Percentiles rank a stretch among this genome's conserved stretches.
Evolutionary conservation across 64 coral and sea anemone genomes (phyloP).

Genomic region (Dendrophyllia cribrosa): DNA sequence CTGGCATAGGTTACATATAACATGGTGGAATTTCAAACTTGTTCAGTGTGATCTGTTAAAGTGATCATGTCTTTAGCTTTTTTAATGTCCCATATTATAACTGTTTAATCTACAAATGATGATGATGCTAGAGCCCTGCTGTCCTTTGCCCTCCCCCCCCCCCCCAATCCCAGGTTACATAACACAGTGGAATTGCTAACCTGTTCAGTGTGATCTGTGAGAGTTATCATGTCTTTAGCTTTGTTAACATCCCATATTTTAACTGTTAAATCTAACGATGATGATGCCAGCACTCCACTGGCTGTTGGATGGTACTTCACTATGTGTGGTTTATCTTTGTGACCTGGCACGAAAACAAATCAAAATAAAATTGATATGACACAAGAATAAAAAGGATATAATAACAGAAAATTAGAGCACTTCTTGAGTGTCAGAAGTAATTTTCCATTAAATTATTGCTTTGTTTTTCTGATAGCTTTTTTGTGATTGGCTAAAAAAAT

Average conservation of each 20-base stretch:
- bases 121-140: too few relatives aligned
- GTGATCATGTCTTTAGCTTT: too few relatives aligned
- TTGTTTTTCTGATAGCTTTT: too few relatives aligned
- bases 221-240: slow-evolving; percentile 58
- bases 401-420: not conserved
- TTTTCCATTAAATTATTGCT: too few relatives aligned
- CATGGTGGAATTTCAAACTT: too few relatives aligned
- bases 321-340: slow-evolving; percentile 89
- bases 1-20: too few relatives aligned
- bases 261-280: slow-evolving; percentile 84
- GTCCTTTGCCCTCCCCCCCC: too few relatives aligned
- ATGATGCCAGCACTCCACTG: slow-evolving; percentile 83
- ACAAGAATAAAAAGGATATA: not conserved
- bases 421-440: not conserved
- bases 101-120: too few relatives aligned
- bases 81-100: too few relatives aligned
- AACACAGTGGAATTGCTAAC: not conserved
- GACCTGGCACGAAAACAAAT: slow-evolving; percentile 56
- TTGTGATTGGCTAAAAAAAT: too few relatives aligned
- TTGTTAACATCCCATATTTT: slow-evolving; percentile 93
- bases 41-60: too few relatives aligned
- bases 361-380: not conserved
- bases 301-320: slow-evolving; percentile 93
- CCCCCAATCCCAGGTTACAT: too few relatives aligned
- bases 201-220: slow-evolving; percentile 81